Conservation (phyloP, 2,888 invertebrate species). For the Pomacea canaliculata region DNA sequence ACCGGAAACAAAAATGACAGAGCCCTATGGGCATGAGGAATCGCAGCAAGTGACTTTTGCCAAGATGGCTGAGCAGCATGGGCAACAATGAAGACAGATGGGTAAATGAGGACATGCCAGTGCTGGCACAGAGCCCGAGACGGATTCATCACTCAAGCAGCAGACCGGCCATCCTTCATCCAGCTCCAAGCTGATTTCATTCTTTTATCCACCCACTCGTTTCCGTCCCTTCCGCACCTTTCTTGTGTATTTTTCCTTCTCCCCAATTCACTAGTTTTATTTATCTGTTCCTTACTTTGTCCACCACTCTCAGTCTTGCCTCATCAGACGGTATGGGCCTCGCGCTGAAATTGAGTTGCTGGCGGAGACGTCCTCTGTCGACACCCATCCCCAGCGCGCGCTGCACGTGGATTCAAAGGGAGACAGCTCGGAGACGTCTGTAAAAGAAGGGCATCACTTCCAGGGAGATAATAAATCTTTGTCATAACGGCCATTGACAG, state of each 20-base stretch:
- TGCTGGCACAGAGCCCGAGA: constrained; percentile 4
- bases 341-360: too few relatives aligned
- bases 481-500: constrained; percentile 36
- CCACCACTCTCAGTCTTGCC: constrained; percentile 1
- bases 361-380: constrained; percentile 11
- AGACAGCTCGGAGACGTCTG: constrained; percentile 19
- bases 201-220: not conserved
- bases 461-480: constrained; percentile 31
- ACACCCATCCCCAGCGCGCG: not conserved
- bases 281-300: constrained; percentile 7
- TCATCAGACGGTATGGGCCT: not conserved
- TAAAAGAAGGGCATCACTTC: constrained; percentile 8
- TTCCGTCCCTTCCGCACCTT: not conserved
- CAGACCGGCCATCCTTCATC: too few relatives aligned
- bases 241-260: constrained; percentile 15
- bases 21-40: too few relatives aligned
- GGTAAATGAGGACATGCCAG: constrained; percentile 14
- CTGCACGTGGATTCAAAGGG: constrained; percentile 8
- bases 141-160: constrained; percentile 1
- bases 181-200: not conserved
- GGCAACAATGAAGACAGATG: constrained; percentile 7
- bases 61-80: too few relatives aligned
- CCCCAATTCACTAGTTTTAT: constrained; percentile 11
- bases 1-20: too few relatives aligned
- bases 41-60: too few relatives aligned